These are phyloP conservation scores for Drosophila robusta DNA, from an alignment of 2,888 invertebrate genomes.

Conservation along the genomic window DNA sequence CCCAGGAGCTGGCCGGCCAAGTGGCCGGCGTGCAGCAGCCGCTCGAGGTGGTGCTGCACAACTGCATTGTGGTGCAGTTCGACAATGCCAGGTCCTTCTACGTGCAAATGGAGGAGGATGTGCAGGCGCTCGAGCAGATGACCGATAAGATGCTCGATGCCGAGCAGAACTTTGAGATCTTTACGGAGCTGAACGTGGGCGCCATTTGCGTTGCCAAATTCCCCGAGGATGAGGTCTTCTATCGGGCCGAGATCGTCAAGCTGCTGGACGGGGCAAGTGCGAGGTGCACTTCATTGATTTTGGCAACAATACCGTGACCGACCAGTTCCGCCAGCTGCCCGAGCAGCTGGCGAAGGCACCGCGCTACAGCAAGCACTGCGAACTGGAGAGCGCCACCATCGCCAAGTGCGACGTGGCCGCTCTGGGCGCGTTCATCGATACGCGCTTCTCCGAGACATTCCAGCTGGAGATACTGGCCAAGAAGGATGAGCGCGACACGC, in stretches of 20 bases:
- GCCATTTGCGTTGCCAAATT: constrained; percentile 91
- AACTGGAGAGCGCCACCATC: constrained; percentile 86
- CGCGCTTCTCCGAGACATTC: constrained; percentile 87
- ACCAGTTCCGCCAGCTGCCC: constrained; percentile 87
- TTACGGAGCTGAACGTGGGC: constrained; percentile 84
- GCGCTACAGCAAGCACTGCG: constrained; percentile 87
- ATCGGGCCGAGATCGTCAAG: constrained; percentile 91
- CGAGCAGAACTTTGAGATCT: constrained; percentile 71
- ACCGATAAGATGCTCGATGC: constrained; percentile 82
- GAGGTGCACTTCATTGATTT: constrained; percentile 91
- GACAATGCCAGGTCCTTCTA: constrained; percentile 91
- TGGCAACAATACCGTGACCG: constrained; percentile 88
- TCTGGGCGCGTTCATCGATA: constrained; percentile 89
- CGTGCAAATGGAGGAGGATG: constrained; percentile 87
- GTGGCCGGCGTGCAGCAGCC: constrained; percentile 67
- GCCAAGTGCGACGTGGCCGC: constrained; percentile 87
- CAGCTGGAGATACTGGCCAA: constrained; percentile 82
- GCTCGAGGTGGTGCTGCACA: constrained; percentile 85
- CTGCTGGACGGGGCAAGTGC: constrained; percentile 89
- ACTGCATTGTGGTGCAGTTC: constrained; percentile 89
- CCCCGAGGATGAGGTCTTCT: constrained; percentile 93
- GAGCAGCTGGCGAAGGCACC: constrained; percentile 87
- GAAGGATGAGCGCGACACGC: constrained; percentile 53
- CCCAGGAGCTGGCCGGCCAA: constrained; percentile 83
- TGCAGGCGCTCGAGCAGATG: constrained; percentile 77